phyloP scores from a whole-genome alignment of 2,113 vertebrate genomes.

The Alligator mississippiensis region DNA sequence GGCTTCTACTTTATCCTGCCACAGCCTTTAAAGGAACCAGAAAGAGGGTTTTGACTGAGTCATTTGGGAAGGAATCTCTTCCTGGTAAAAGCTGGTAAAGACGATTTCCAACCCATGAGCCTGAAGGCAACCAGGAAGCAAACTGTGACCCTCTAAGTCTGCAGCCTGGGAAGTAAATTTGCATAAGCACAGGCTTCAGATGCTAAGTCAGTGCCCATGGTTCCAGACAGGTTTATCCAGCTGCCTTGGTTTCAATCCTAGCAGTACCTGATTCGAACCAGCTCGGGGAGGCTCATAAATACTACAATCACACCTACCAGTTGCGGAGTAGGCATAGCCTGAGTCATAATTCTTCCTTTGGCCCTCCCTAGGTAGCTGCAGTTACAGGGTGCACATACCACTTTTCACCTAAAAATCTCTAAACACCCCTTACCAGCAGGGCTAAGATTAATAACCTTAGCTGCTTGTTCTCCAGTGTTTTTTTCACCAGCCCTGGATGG shows the following conservation, averaged over 20 bases:
- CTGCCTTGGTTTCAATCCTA: rapidly evolving
- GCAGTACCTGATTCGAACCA: neutral
- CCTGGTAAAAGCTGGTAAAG: neutral
- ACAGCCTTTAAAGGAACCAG: no score
- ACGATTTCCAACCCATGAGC: neutral
- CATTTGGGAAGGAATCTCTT: no score
- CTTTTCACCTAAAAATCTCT: neutral
- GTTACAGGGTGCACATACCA: rapidly evolving
- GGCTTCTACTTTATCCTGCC: no score
- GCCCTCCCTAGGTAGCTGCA: no score
- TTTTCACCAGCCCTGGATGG: conserved; percentile 73
- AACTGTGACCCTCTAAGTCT: neutral
- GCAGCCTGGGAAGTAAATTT: rapidly evolving
- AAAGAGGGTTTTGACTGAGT: no score
- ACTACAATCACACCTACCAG: neutral
- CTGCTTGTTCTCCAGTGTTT: neutral
- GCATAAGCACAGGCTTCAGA: neutral
- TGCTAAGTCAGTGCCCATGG: neutral
- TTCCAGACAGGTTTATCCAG: rapidly evolving
- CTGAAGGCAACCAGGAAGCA: neutral
- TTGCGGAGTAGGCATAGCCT: neutral
- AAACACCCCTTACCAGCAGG: neutral
- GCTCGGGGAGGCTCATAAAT: neutral
- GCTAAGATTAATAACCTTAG: neutral
- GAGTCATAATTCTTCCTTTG: neutral